phyloP scores from a whole-genome alignment of 2,797 vertebrate genomes.

The Petrocephalus schoutedeni region DNA sequence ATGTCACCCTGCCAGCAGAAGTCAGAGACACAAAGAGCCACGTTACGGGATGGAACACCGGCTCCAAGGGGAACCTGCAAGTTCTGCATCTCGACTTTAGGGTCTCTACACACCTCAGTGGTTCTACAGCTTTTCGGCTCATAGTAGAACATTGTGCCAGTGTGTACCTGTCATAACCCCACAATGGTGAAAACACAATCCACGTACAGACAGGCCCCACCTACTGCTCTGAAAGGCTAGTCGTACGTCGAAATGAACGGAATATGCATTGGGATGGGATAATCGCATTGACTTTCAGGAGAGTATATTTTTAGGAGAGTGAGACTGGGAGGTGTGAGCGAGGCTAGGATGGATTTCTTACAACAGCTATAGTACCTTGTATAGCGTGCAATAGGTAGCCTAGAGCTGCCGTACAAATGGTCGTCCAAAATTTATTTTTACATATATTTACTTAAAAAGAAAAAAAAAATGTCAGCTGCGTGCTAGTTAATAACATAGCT shows the following conservation, averaged over 20 bases:
- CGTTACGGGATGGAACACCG: not conserved
- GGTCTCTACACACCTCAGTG: not conserved
- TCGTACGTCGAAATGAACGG: not conserved
- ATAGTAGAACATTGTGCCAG: not conserved
- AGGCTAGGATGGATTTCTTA: not conserved
- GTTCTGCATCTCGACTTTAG: not conserved
- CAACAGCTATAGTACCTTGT: not conserved
- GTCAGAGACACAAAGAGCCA: slow-evolving; percentile 32
- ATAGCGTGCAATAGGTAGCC: not conserved
- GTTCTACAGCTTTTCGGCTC: not conserved
- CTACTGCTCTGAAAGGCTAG: not conserved
- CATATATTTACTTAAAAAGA: not conserved
- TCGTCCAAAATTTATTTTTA: not conserved
- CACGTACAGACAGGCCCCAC: too few relatives aligned
- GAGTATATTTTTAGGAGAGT: not conserved
- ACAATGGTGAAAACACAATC: too few relatives aligned
- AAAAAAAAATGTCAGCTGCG: not conserved
- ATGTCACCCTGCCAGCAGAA: slow-evolving; percentile 80
- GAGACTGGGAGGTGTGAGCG: not conserved
- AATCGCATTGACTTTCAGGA: not conserved
- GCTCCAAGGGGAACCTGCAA: not conserved
- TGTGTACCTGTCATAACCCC: not conserved
- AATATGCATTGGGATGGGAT: not conserved
- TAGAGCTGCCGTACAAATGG: not conserved
- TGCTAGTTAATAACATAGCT: not conserved